phyloP scores from a whole-genome alignment of 2,797 vertebrate species.

The Tragelaphus eurycerus region DNA sequence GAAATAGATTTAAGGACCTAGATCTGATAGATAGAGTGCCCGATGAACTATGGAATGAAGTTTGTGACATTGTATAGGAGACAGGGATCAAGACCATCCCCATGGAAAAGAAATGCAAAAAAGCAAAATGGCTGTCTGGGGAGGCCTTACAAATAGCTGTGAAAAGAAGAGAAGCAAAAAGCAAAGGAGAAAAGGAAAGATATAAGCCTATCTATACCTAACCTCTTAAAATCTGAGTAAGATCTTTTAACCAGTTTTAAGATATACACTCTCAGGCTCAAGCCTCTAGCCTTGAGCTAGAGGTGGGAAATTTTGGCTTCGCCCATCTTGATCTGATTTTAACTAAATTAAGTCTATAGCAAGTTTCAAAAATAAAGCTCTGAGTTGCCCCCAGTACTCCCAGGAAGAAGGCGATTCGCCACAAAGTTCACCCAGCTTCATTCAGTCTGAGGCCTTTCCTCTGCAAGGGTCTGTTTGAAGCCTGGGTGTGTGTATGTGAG shows the following conservation, averaged over 20 bases:
- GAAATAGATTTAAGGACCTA: no score
- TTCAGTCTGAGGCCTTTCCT: not conserved
- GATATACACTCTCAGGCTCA: not conserved
- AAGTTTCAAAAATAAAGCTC: constrained; percentile 6
- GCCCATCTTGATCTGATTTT: not conserved
- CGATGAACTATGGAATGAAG: no score
- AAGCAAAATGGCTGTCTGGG: no score
- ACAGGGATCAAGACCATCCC: no score
- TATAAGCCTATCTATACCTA: not conserved
- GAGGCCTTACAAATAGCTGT: no score
- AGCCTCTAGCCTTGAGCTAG: not conserved
- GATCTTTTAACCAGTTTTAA: constrained; percentile 11
- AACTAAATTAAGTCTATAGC: not conserved
- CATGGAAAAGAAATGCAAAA: no score
- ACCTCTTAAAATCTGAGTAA: not conserved
- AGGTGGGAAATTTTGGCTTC: not conserved
- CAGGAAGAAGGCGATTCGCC: not conserved
- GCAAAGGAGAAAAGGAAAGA: not conserved
- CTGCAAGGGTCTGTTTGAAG: not conserved
- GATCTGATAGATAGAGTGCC: no score
- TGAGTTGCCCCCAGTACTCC: not conserved
- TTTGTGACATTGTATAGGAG: no score
- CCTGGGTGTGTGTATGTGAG: not conserved
- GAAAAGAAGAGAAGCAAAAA: no score
- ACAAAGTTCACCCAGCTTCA: not conserved